phyloP scores from a whole-genome alignment of 2,797 vertebrate species.

The Sebastes diploproa region DNA sequence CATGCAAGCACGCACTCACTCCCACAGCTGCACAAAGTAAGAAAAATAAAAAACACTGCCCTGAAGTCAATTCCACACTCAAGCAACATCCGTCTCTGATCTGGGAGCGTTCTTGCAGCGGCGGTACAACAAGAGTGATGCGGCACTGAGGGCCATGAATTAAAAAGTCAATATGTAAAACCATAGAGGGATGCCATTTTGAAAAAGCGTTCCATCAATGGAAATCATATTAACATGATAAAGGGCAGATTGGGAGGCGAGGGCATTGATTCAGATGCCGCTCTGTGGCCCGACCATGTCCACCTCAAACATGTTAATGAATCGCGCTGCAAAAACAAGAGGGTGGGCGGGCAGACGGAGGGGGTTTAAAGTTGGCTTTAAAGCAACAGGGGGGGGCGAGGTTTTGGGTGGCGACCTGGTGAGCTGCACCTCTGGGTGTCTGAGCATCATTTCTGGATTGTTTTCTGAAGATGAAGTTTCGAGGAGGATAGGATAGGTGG shows the following conservation, averaged over 20 bases:
- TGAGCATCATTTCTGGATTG: slow-evolving; percentile 3
- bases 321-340: slow-evolving; percentile 47
- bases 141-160: slow-evolving; percentile 74
- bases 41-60: slow-evolving; percentile 55
- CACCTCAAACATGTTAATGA: slow-evolving; percentile 78
- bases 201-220: slow-evolving; percentile 84
- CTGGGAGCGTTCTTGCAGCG: slow-evolving; percentile 55
- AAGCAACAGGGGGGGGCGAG: slow-evolving; percentile 32
- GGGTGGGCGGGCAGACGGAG: neutral
- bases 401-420: neutral
- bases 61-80: slow-evolving; percentile 72
- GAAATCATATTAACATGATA: slow-evolving; percentile 87
- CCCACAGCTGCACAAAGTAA: slow-evolving; percentile 11
- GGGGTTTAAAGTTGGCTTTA: slow-evolving; percentile 6
- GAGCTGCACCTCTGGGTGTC: slow-evolving; percentile 19
- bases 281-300: slow-evolving; percentile 51
- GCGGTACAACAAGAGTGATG: slow-evolving; percentile 76
- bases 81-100: slow-evolving; percentile 74
- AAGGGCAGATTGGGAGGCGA: slow-evolving; percentile 80
- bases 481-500: slow-evolving; percentile 34
- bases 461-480: slow-evolving; percentile 23
- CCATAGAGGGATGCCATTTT: slow-evolving; percentile 79
- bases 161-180: slow-evolving; percentile 81
- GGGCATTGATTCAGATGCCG: slow-evolving; percentile 76
- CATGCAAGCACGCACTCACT: neutral